Percentiles rank a stretch among this genome's conserved stretches.
Evolutionary conservation across 2,113 vertebrate genomes (phyloP).

Genomic region (Dasyprocta punctata): DNA sequence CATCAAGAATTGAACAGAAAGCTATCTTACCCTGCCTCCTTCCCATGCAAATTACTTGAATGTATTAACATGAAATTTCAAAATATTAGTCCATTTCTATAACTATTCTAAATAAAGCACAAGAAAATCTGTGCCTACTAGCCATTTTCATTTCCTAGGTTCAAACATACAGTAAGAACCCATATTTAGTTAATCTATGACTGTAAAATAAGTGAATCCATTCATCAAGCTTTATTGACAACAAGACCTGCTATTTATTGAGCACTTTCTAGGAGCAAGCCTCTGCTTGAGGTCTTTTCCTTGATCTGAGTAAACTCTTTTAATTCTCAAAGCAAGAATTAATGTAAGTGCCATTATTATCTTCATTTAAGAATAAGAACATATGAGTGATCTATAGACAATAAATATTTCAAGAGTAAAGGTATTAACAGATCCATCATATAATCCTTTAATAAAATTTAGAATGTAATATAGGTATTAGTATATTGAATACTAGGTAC

Average conservation of each 20-base stretch:
- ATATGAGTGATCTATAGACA: background rate
- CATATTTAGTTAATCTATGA: background rate
- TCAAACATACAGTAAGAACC: slow-evolving; percentile 4
- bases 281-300: background rate
- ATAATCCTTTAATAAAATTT: slow-evolving; percentile 8
- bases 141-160: slow-evolving; percentile 27
- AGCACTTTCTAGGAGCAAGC: background rate
- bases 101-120: slow-evolving; percentile 36
- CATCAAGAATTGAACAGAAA: slow-evolving; percentile 47
- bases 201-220: background rate
- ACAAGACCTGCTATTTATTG: background rate
- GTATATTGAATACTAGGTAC: background rate
- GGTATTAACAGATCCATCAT: background rate
- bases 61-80: slow-evolving; percentile 51
- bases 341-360: background rate
- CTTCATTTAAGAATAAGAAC: slow-evolving; percentile 5
- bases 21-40: slow-evolving; percentile 1
- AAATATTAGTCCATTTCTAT: slow-evolving; percentile 58
- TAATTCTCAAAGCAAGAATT: slow-evolving; percentile 32
- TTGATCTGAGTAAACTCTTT: background rate
- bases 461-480: background rate
- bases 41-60: slow-evolving; percentile 38
- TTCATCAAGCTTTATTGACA: background rate
- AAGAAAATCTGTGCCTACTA: background rate
- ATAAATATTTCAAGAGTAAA: slow-evolving; percentile 36